Evolutionary conservation across 2,888 invertebrate species (phyloP).

Genomic region (Hyppa rectilinea): DNA sequence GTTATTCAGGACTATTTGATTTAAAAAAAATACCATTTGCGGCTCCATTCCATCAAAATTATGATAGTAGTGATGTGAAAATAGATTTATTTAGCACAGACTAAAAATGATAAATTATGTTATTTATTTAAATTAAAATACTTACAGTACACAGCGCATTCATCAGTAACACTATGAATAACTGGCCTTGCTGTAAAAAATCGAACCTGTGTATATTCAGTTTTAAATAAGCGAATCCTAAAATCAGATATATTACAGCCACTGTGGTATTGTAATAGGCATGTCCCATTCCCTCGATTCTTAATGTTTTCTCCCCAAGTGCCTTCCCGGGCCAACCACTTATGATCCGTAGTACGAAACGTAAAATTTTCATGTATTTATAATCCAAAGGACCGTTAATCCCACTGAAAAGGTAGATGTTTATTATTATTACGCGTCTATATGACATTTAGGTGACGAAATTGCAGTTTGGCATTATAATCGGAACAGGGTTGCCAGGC

Average conservation of each 20-base stretch:
- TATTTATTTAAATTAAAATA: no score
- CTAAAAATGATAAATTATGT: no score
- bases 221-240: constrained; percentile 55
- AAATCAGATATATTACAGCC: constrained; percentile 49
- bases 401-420: constrained; percentile 47
- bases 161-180: constrained; percentile 62
- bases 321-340: constrained; percentile 67
- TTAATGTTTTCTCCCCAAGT: constrained; percentile 56
- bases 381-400: constrained; percentile 59
- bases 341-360: constrained; percentile 58
- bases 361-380: constrained; percentile 60
- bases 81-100: no score
- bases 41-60: no score
- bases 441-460: neutral
- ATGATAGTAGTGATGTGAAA: no score
- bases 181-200: constrained; percentile 63
- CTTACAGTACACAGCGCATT: constrained; percentile 54
- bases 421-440: neutral
- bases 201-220: constrained; percentile 40
- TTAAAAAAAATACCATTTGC: neutral
- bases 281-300: constrained; percentile 50
- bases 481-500: no score
- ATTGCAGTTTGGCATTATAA: neutral
- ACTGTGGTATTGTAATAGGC: constrained; percentile 60
- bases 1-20: neutral